Base-by-base conservation (phyloP, 2,888 invertebrate species). In the Phasia obesa region DNA sequence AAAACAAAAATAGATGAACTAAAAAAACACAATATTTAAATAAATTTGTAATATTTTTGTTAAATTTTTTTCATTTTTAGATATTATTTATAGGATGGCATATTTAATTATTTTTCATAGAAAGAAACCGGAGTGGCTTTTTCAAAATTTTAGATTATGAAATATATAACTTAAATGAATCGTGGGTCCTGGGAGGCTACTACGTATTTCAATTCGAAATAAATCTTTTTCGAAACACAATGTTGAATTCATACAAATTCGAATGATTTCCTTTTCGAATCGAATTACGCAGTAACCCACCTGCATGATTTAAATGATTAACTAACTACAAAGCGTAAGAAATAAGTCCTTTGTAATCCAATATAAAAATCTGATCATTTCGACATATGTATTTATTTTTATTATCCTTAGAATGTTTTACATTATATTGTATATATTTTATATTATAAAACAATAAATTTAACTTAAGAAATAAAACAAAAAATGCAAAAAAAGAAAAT, bases 391-490 rank as follows among this genome's bases (percentile, higher is more conserved):
- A 27, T 15, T 31, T 21, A 21, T 65, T 65, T 21, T 0, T 25
- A 17, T 38, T 49, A 17, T 1, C 2, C 11, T 59, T 35, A 19
- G 1, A 11, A 57, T 59, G 31, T 23, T 47, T 59, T 57, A 71
- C 9, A 59, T 35, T 11, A 35, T 5, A n/a, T 1, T 15, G 7
- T 53, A 51, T 0, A 13, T 25, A 47, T 21, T 31, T 59, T 4
- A 71, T 21, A 71, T 49, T 60, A 62, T 1, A 42, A 60, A 53
- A 31, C n/a, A 31, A 57, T 31, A 44, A 53, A 74, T 44, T 55
- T 31, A 44, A 55, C 53, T 64, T 74, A 64, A 64, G 21, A 60
- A 64, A 74, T 64, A 60, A 73, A 67, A 67, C 15, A 44, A 69
- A 38, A 53, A 51, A 77, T 62, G 13, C 15, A 53, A 69, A 69